phyloP scores from a whole-genome alignment of 2,797 vertebrate genomes.

The Eupleurogrammus muticus region DNA sequence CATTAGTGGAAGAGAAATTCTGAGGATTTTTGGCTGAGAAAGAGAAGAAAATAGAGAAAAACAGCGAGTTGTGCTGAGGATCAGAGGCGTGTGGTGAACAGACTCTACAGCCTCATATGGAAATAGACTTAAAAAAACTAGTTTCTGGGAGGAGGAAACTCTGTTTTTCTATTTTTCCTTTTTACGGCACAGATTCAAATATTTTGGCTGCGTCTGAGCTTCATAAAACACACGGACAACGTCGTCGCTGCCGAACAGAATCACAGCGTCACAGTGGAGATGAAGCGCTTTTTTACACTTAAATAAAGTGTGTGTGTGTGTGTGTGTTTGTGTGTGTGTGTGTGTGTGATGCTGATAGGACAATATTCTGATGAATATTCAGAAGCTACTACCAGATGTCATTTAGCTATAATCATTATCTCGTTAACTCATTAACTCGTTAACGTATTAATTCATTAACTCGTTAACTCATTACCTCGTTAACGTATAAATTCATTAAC shows the following conservation, averaged over 20 bases:
- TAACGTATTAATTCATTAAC: no score
- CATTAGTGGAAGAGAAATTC: conserved; percentile 32
- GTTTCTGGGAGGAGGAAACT: conserved; percentile 16
- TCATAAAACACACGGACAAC: conserved; percentile 12
- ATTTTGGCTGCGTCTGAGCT: conserved; percentile 18
- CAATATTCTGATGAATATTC: no score
- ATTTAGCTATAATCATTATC: no score
- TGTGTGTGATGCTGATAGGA: no score
- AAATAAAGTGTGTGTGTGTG: no score
- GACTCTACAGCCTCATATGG: no score
- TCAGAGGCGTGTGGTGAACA: conserved; percentile 60
- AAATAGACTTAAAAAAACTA: conserved; percentile 26
- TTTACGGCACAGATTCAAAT: conserved; percentile 19
- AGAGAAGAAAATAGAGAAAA: conserved; percentile 22
- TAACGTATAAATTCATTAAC: no score
- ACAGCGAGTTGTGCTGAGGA: conserved; percentile 49
- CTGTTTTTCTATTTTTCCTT: not conserved
- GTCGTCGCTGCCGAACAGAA: conserved; percentile 5
- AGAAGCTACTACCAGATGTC: no score
- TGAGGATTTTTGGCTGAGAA: conserved; percentile 28
- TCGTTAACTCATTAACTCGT: no score
- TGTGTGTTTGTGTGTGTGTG: no score
- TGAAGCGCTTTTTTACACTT: conserved; percentile 1
- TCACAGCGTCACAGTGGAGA: not conserved
- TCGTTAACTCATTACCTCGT: no score